Conservation (phyloP, 1,140 invertebrate genomes). For the Caenorhabditis inopinata region DNA sequence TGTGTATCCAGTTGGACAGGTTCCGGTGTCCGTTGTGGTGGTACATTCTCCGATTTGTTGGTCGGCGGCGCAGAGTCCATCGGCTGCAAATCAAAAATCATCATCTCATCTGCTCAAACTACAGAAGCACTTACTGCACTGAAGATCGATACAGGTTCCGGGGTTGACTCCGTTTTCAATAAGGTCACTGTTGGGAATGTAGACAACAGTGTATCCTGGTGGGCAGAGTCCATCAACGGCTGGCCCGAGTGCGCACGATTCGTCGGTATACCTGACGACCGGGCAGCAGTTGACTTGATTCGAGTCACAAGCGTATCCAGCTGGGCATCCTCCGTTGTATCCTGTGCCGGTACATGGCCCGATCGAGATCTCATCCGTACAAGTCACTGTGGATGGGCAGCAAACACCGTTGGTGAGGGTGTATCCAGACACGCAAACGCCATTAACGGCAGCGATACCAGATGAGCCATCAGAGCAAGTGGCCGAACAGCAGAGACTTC, state of each 20-base stretch:
- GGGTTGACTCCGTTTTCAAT: slow-evolving; percentile 29
- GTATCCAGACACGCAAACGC: slow-evolving; percentile 18
- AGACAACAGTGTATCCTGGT: slow-evolving; percentile 39
- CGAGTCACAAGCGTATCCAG: slow-evolving; percentile 58
- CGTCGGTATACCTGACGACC: slow-evolving; percentile 24
- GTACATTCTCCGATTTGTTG: slow-evolving; percentile 34
- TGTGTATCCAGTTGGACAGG: slow-evolving; percentile 39
- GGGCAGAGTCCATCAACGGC: slow-evolving; percentile 50
- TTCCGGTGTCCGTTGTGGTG: background rate
- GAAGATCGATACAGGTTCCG: slow-evolving; percentile 39
- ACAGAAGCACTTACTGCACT: slow-evolving; percentile 25
- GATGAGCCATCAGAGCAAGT: slow-evolving; percentile 39
- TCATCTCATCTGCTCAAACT: background rate
- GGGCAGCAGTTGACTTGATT: slow-evolving; percentile 59
- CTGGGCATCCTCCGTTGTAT: slow-evolving; percentile 40
- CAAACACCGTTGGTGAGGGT: slow-evolving; percentile 57
- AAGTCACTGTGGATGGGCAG: slow-evolving; percentile 49
- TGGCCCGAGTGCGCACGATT: slow-evolving; percentile 44
- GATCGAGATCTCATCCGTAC: slow-evolving; percentile 48
- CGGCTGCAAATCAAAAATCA: slow-evolving; percentile 15
- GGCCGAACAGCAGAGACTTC: slow-evolving; percentile 40
- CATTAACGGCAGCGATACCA: slow-evolving; percentile 11
- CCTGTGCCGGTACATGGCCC: slow-evolving; percentile 53
- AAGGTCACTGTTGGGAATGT: background rate
- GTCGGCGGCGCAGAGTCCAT: slow-evolving; percentile 35